Conservation (phyloP, 2,888 invertebrate genomes). For the Agriopis marginaria region DNA sequence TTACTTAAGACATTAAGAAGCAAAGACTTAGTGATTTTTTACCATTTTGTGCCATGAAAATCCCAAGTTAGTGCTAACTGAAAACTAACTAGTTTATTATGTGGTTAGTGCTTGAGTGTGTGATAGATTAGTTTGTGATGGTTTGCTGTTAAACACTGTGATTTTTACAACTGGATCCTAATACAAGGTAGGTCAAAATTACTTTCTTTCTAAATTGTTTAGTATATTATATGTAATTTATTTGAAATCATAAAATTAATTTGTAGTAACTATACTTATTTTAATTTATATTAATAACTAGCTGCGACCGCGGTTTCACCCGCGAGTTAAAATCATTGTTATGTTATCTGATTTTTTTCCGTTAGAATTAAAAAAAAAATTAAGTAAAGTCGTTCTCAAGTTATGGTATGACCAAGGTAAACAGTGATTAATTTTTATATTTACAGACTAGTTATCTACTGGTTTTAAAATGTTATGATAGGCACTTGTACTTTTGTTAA, state of each 20-base stretch:
- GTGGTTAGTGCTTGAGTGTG: constrained; percentile 26
- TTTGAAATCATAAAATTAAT: not conserved
- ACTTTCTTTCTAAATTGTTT: constrained; percentile 4
- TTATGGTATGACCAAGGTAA: too few species aligned
- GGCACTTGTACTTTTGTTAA: not conserved
- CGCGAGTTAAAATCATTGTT: too few species aligned
- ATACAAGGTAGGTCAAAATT: constrained; percentile 27
- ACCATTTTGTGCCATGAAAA: too few species aligned
- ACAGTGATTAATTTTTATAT: too few species aligned
- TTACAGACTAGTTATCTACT: too few species aligned
- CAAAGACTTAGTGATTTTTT: too few species aligned
- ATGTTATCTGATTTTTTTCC: too few species aligned
- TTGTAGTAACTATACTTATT: not conserved
- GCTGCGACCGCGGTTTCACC: too few species aligned
- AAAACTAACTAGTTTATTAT: not conserved
- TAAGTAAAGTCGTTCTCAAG: too few species aligned
- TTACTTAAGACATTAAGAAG: not conserved
- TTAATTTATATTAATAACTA: not conserved
- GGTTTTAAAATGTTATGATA: not conserved
- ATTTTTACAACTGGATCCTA: not conserved
- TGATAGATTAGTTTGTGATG: constrained; percentile 17
- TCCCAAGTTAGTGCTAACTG: not conserved
- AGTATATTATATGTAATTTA: not conserved
- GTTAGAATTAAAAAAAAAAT: too few species aligned
- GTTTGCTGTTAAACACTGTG: not conserved